Evolutionary conservation across 2,888 invertebrate species (phyloP).

Genomic region (Congeria kusceri): DNA sequence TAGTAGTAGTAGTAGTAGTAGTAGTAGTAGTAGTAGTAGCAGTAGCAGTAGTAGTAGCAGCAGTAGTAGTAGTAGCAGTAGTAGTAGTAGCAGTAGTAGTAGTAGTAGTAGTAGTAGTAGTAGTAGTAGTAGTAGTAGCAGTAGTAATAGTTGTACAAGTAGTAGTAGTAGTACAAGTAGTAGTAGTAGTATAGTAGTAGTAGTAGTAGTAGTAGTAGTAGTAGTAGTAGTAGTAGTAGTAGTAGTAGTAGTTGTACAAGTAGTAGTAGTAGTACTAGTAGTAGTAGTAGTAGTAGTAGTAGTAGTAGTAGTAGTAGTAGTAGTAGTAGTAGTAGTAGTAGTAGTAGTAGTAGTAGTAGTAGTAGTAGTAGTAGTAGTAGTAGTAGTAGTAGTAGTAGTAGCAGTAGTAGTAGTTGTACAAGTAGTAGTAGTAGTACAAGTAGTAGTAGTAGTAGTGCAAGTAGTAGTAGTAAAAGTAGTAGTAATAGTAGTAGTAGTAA

Average conservation of each 20-base stretch:
- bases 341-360: conserved; percentile 10
- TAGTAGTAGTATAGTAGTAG: not conserved
- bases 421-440: not conserved
- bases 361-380: conserved; percentile 10
- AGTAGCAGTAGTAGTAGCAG: not conserved
- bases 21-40: conserved; percentile 8
- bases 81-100: not conserved
- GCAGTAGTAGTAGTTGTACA: not conserved
- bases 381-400: conserved; percentile 1
- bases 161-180: not conserved
- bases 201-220: not conserved
- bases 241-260: not conserved
- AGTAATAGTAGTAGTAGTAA: not conserved
- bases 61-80: not conserved
- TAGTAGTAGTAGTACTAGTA: not conserved
- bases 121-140: not conserved
- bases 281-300: conserved; percentile 8
- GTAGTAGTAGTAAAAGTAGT: conserved; percentile 4
- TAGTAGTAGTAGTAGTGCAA: not conserved
- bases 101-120: not conserved
- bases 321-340: conserved; percentile 10
- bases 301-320: conserved; percentile 4
- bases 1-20: conserved; percentile 10
- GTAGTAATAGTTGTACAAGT: not conserved
- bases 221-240: not conserved